Percentiles rank a stretch among this genome's conserved stretches.
Evolutionary conservation across 2,797 vertebrate species (phyloP).

Genomic region (Alfaro cultratus): DNA sequence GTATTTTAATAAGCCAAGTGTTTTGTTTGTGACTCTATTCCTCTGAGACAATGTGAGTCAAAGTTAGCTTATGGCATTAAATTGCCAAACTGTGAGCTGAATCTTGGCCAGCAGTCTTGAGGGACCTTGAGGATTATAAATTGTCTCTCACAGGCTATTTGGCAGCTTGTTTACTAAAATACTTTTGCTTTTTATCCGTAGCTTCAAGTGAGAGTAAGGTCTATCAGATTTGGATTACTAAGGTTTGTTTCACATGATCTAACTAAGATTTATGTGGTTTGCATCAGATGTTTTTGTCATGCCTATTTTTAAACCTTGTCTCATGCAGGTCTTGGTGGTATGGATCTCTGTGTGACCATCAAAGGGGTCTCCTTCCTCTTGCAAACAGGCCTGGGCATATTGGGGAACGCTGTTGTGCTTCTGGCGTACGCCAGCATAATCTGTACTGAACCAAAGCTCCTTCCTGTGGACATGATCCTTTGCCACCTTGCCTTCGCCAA

Average conservation of each 20-base stretch:
- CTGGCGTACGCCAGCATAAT: constrained; percentile 72
- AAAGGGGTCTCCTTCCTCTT: constrained; percentile 86
- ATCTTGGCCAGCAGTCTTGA: constrained; percentile 40
- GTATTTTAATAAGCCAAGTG: neutral
- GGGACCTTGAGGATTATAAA: constrained; percentile 71
- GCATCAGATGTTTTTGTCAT: constrained; percentile 24
- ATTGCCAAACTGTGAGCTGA: constrained; percentile 54
- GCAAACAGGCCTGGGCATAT: constrained; percentile 81
- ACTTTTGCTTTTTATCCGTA: constrained; percentile 17
- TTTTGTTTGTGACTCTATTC: constrained; percentile 27
- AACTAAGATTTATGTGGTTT: constrained; percentile 14
- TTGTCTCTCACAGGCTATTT: constrained; percentile 41
- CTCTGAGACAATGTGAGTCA: constrained; percentile 48
- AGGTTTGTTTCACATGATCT: neutral
- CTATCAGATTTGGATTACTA: neutral
- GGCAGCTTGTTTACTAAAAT: constrained; percentile 24
- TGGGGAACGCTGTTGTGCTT: constrained; percentile 80
- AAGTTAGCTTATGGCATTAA: constrained; percentile 48
- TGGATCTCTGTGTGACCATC: constrained; percentile 86
- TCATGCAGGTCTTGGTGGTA: constrained; percentile 46
- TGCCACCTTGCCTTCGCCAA: constrained; percentile 83
- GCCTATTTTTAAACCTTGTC: constrained; percentile 20
- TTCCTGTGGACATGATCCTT: constrained; percentile 83
- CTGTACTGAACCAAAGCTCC: constrained; percentile 63
- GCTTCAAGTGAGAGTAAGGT: constrained; percentile 60